phyloP scores from a whole-genome alignment of 2,888 invertebrate species.

The Neocrepidodera transversa region DNA sequence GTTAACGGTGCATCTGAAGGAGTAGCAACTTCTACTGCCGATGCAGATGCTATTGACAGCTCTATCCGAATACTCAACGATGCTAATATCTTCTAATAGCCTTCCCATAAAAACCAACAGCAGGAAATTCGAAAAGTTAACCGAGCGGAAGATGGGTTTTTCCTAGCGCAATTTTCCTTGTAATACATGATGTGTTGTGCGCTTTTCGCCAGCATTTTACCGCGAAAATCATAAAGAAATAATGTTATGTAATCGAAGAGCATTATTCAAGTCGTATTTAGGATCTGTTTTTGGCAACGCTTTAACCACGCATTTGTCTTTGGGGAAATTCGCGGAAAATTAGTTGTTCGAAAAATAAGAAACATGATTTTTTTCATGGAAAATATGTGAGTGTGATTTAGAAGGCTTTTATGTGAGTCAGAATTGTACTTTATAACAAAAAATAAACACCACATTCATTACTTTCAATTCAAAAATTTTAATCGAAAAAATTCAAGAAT shows the following conservation, averaged over 20 bases:
- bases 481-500: too few relatives aligned
- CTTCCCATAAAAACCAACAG: slow-evolving; percentile 52
- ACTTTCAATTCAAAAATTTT: too few relatives aligned
- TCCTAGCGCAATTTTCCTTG: slow-evolving; percentile 56
- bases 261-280: slow-evolving; percentile 33
- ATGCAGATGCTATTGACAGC: slow-evolving; percentile 47
- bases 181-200: slow-evolving; percentile 50
- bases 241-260: slow-evolving; percentile 36
- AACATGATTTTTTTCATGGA: slow-evolving; percentile 6
- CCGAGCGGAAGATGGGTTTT: slow-evolving; percentile 52
- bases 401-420: slow-evolving; percentile 4
- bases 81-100: slow-evolving; percentile 54
- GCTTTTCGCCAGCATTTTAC: slow-evolving; percentile 26
- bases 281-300: slow-evolving; percentile 33
- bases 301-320: slow-evolving; percentile 35
- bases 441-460: too few relatives aligned
- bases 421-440: not conserved
- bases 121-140: slow-evolving; percentile 53
- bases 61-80: slow-evolving; percentile 41
- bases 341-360: slow-evolving; percentile 28
- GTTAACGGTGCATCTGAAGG: slow-evolving; percentile 13
- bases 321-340: slow-evolving; percentile 32
- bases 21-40: slow-evolving; percentile 24
- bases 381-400: slow-evolving; percentile 25
- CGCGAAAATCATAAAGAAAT: slow-evolving; percentile 35